Percentiles rank a stretch among this genome's conserved stretches.
Evolutionary conservation across 2,888 invertebrate species (phyloP).

Genomic region (Apamea anceps): DNA sequence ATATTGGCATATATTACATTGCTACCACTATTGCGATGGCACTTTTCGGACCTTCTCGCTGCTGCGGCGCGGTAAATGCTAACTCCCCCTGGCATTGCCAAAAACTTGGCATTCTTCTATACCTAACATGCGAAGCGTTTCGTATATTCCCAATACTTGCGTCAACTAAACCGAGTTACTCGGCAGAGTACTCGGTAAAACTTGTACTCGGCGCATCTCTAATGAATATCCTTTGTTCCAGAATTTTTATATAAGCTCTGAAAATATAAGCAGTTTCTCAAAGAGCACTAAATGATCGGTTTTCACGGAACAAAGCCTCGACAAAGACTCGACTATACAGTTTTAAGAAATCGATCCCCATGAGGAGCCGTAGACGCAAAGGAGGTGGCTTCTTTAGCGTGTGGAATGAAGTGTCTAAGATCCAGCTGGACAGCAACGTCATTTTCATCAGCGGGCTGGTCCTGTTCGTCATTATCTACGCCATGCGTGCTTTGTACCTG

Average conservation of each 20-base stretch:
- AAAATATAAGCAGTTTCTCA: conserved; percentile 43
- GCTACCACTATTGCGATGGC: background rate
- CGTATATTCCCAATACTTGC: background rate
- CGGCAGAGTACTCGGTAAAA: background rate
- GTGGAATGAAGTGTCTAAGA: conserved; percentile 10
- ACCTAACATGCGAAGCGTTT: background rate
- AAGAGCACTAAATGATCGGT: conserved; percentile 62
- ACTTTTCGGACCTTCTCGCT: background rate
- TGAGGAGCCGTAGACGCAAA: conserved; percentile 47
- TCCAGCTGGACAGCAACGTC: conserved; percentile 52
- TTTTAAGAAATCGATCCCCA: conserved; percentile 66
- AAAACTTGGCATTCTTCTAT: background rate
- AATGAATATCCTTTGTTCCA: conserved; percentile 33
- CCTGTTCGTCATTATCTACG: conserved; percentile 22
- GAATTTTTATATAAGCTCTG: conserved; percentile 17
- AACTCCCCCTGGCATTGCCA: background rate
- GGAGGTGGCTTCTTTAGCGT: background rate
- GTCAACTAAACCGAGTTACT: background rate
- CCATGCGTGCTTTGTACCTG: conserved; percentile 23
- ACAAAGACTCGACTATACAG: conserved; percentile 61
- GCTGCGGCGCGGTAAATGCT: background rate
- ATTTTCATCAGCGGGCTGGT: conserved; percentile 58
- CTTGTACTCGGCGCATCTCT: background rate
- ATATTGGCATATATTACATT: too few relatives aligned
- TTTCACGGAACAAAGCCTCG: conserved; percentile 55